Evolutionary conservation across 2,888 invertebrate species (phyloP), one percentile per base, ranked within the genome.

Genomic region (Oxytorus armatus): DNA sequence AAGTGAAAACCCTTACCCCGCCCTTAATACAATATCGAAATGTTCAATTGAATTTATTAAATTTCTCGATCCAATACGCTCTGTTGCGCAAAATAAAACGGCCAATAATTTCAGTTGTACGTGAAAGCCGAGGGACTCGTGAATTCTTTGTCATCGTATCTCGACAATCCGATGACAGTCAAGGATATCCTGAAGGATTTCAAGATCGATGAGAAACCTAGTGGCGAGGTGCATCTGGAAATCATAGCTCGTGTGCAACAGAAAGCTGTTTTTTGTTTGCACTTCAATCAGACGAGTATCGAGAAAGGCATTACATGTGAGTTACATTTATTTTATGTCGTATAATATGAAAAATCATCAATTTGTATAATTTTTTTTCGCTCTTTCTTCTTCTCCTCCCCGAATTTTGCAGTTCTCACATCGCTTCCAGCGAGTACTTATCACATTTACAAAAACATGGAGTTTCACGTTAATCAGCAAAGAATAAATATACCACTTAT

Each of bases 241-340:
- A 90, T 96, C 8, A 94, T 95, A 3, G 90, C 95, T 0, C 95
- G 95, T 85, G 93, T 95, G 81, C 95, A 95, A 81, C 95, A 94
- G 25, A 95, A 95, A 87, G 94, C 95, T 0, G 94, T 96, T 0
- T 93, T 94, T 39, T 95, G 95, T 0, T 93, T 94, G 21, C 95
- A 95, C 84, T 91, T 95, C 73, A 95, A 96, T 86, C 94, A 95
- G 82, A 94, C 94, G 0, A 93, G 94, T 57, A 95, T 95, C 81
- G 93, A 94, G 51, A 93, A 93, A 73, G 93, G 95, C 33, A 93
- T 94, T 59, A 94, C 95, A 82, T 93, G 96, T 96, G 89, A 93
- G 94, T 93, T 61, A 3, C 5, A 29, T 44, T n/a, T 29, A 65
- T 78, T 16, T 42, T 47, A 8, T 4, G 7, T 18, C 14, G 23